These are phyloP conservation scores for Sebastes alutus DNA, from an alignment of 2,797 vertebrate genomes.

Conservation along the genomic window DNA sequence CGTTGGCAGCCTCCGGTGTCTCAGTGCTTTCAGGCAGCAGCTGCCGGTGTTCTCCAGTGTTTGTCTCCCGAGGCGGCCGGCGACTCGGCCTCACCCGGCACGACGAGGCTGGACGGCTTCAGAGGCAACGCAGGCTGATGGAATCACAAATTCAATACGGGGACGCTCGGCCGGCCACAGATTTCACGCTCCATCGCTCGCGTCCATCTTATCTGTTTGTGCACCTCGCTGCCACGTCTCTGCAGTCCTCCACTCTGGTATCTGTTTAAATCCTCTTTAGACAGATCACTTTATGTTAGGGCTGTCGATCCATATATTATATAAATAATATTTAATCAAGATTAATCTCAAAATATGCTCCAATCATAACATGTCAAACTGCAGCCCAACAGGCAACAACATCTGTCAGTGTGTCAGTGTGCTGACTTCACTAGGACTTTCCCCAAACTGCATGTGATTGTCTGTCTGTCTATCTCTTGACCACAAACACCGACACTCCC, in stretches of 20 bases:
- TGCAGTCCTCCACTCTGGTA: background rate
- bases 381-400: no score
- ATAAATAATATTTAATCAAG: no score
- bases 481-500: no score
- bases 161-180: constrained; percentile 46
- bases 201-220: constrained; percentile 34
- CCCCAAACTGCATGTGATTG: no score
- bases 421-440: no score
- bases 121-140: constrained; percentile 55
- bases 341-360: no score
- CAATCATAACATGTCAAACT: no score
- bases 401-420: no score
- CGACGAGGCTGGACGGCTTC: constrained; percentile 34
- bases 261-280: constrained; percentile 23
- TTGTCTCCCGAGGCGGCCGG: constrained; percentile 29
- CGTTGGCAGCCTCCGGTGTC: background rate
- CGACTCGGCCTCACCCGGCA: constrained; percentile 45
- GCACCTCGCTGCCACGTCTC: constrained; percentile 43
- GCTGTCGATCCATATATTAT: no score
- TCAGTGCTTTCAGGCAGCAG: constrained; percentile 22
- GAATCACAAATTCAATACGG: constrained; percentile 59
- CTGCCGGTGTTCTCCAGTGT: constrained; percentile 33
- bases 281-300: background rate
- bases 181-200: constrained; percentile 54
- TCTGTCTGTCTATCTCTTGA: no score